Base-by-base conservation (phyloP, 2,888 invertebrate species). In the Sesia bembeciformis region DNA sequence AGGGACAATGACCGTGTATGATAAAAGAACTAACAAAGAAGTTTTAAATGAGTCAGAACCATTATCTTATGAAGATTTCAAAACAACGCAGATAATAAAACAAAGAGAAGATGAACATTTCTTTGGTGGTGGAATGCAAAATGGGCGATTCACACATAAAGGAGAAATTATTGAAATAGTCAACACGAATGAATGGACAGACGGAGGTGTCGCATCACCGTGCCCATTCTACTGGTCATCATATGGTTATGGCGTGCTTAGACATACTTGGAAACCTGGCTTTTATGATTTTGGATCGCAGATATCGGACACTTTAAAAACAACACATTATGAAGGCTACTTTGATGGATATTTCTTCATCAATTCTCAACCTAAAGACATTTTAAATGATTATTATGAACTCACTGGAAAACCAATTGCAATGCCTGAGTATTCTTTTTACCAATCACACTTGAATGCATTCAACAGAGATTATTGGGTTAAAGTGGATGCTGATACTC, bases 391-490 rank as follows among this genome's bases (percentile, higher is more conserved):
- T 65, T 89, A 88, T 62, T 89, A 75, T 56, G 85, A 85, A 60
- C 70, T 89, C 4, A 88, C 88, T 5, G 88, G 88, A 3, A 62
- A 66, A 54, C 87, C 88, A 4, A 73, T 81, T 46, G 71, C 86
- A 43, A 75, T 89, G 78, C 86, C 88, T 0, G 82, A 84, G 60
- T 89, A 78, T 57, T 78, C 86, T 0, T 85, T 81, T 62, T 89
- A 89, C 55, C 78, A 88, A 65, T 83, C 87, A 42, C 88, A 89
- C 72, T 69, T 89, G 46, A 86, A 87, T 56, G 73, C 85, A 5
- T 89, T 87, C 58, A 89, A 89, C 61, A 75, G 88, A 38, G 87
- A 89, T 62, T 88, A 81, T 67, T 89, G 88, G 88, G 87, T 88
- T 3, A 66, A 76, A 72, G 85, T 81, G 5, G 56, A 56, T 3